Evolutionary conservation across 1,140 invertebrate species (phyloP), one percentile per base, ranked within the genome.

Genomic region (Hesperophylax magnus): DNA sequence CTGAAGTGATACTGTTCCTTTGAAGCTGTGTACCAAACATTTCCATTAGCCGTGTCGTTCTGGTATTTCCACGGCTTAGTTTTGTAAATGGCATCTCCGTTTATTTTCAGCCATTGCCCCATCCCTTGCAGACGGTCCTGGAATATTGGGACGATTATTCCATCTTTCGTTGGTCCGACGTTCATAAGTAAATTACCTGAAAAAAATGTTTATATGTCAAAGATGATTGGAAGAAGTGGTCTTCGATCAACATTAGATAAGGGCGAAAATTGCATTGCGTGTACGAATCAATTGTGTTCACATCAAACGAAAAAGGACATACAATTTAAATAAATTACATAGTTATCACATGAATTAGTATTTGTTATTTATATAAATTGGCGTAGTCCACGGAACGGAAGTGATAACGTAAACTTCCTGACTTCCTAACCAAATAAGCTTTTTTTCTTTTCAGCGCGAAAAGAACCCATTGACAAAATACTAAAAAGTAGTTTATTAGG

Each of bases 31-130:
- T 96, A 97, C 96, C 95, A 97, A 27, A 97, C 93, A 84, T 92
- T 88, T 1, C 85, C 78, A n/a, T 93, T 93, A 0, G 92, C 18
- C 0, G 94, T 94, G 86, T 98, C 97, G 86, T 98, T 98, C 88
- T 97, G 97, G 84, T 91, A 88, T 52, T 86, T 89, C 94, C 95
- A 97, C 0, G 97, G 95, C 34, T 88, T 91, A 0, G 93, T 94
- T n/a, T 89, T 90, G 85, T 97, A 99, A 85, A 99, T 97, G 0
- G 96, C 96, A 87, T 98, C 95, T 3, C 96, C 97, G 86, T 98
- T 98, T 2, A 95, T 87, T 14, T 90, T 85, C 7, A 99, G 87
- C 97, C 97, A 98, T 60, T 90, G 86, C 79, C 95, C 95, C 77
- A 96, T 91, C 58, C 92, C 88, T 18, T 91, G 86, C 0, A 99